A percentile compares a stretch with the other conserved stretches of the same genome.
Evolutionary conservation across 1,140 invertebrate species (phyloP).

Genomic region (Camponotus vicinus): DNA sequence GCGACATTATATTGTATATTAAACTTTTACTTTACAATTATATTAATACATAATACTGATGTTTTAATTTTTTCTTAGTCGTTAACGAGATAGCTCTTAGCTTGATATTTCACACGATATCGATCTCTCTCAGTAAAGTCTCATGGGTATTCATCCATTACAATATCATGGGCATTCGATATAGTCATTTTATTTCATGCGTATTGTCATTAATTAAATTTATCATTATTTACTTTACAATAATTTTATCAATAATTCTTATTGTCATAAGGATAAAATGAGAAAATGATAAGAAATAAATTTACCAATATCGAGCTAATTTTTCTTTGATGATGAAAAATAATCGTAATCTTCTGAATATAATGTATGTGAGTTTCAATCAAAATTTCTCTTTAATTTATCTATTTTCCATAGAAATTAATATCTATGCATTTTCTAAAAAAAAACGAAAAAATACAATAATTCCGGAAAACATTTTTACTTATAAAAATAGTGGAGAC

Average conservation of each 20-base stretch:
- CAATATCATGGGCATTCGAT: conserved; percentile 21
- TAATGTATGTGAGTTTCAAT: too few species aligned
- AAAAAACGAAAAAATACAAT: neutral
- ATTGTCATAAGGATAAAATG: neutral
- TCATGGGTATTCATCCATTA: conserved; percentile 49
- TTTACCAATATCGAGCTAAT: too few species aligned
- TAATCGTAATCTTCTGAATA: neutral
- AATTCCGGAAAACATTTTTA: neutral
- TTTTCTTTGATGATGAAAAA: neutral
- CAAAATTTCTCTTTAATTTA: neutral
- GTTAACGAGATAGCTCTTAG: conserved; percentile 50
- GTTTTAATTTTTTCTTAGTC: neutral
- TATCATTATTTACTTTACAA: conserved; percentile 19
- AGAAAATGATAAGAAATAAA: too few species aligned
- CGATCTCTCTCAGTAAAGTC: conserved; percentile 35
- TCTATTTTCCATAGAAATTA: neutral
- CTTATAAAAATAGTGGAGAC: neutral
- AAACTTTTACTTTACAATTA: neutral
- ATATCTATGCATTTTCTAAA: neutral
- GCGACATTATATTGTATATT: neutral
- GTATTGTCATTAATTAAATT: conserved; percentile 23
- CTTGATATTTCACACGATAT: conserved; percentile 26
- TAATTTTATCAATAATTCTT: conserved; percentile 12
- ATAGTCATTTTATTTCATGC: conserved; percentile 12
- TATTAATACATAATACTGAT: too few species aligned